Base-by-base conservation (phyloP, 2,888 invertebrate genomes). In the Lomographa bimaculata region DNA sequence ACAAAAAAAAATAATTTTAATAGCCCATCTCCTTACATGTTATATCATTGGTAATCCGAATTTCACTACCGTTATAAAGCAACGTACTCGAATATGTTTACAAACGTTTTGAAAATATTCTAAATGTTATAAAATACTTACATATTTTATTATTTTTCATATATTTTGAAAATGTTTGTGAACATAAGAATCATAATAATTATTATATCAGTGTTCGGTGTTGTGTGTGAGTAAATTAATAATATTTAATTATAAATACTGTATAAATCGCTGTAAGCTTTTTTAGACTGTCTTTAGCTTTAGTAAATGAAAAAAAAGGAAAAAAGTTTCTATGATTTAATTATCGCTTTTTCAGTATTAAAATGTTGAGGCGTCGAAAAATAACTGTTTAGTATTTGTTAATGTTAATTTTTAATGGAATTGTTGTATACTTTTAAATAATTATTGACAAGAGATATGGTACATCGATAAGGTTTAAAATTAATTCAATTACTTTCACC, bases 261-360 rank as follows among this genome's bases (percentile, higher is more conserved):
- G 59, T 9, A 12, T 59, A 47, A 47, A 32, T 52, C 55, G 51
- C 54, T 55, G 40, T 60, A 67, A 64, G 74, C 50, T 50, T 48
- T 50, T 55, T 57, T 78, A 80, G 79, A 79, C 73, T 74, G 76
- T 72, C 63, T 60, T 56, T 71, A 72, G 68, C 41, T 65, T 69
- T 71, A 74, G 60, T 59, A 19, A 19, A 10, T 2, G 3, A 12
- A 26, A 11, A 24, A 10, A 14, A 14, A 21, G 17, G 28, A 24
- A 14, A 14, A 14, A 19, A 17, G 30, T 36, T 21, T 14, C 21
- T 14, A 32, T 42, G 45, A 40, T 36, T 35, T 28, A 8, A 28
- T 5, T 36, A 42, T 29, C 37, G 41, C 46, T 59, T 64, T 67
- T 71, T 60, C 80, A 82, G 82, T 83, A 82, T 83, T 83, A 81